Percentiles rank a stretch among this genome's conserved stretches.
These are phyloP conservation scores for Procambarus clarkii DNA, from an alignment of 1,140 invertebrate genomes.

Conservation along the genomic window DNA sequence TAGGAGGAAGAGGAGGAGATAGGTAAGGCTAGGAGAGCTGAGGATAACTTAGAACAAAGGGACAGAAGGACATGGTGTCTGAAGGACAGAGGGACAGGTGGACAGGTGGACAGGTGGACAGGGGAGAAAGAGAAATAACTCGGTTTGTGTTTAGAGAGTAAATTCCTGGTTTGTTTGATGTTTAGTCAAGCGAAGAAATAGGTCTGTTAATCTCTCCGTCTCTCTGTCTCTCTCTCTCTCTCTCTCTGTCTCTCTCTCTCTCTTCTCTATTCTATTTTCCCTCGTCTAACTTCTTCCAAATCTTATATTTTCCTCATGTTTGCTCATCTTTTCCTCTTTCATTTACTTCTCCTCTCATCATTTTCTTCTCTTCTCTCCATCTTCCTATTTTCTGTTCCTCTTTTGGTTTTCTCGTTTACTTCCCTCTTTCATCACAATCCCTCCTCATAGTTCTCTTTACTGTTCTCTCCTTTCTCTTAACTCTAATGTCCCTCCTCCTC, in stretches of 20 bases:
- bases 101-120: no score
- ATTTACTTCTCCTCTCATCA: background rate
- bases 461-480: background rate
- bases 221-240: slow-evolving; percentile 17
- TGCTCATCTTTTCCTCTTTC: background rate
- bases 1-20: background rate
- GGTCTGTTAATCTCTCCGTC: background rate
- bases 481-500: background rate
- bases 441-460: background rate
- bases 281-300: background rate
- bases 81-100: no score
- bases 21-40: no score
- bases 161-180: slow-evolving; percentile 9
- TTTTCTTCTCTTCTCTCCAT: background rate
- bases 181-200: slow-evolving; percentile 3
- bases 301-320: background rate
- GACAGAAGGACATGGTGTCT: no score
- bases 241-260: slow-evolving; percentile 22
- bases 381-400: background rate
- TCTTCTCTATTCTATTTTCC: background rate
- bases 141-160: slow-evolving; percentile 6
- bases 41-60: no score
- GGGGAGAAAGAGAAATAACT: background rate
- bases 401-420: background rate
- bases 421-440: background rate